A percentile compares a stretch with the other conserved stretches of the same genome.
Conservation (phyloP, 1,140 invertebrate species). For the Leguminivora glycinivorella region DNA sequence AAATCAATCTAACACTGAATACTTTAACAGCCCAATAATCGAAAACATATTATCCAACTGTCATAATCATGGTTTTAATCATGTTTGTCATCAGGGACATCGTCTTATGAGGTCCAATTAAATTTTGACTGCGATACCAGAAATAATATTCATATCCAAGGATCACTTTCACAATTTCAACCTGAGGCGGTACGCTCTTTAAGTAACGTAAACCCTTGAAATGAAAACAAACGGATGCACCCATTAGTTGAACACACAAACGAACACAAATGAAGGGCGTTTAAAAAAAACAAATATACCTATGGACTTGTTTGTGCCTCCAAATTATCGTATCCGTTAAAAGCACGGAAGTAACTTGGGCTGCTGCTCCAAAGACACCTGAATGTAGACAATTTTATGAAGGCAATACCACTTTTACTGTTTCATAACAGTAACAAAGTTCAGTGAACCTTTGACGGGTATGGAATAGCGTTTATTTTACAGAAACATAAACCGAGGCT, state of each 20-base stretch:
- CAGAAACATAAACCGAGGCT: neutral
- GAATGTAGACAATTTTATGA: constrained; percentile 8
- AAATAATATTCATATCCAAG: too few species aligned
- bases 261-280: neutral
- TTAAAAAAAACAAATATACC: constrained; percentile 22
- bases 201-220: neutral
- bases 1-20: neutral
- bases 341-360: constrained; percentile 25
- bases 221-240: constrained; percentile 18
- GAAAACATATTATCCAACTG: neutral
- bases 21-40: neutral
- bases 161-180: too few species aligned
- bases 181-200: neutral
- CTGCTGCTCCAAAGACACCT: constrained; percentile 27
- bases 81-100: neutral
- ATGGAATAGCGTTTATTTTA: neutral
- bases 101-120: neutral
- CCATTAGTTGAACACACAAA: constrained; percentile 19
- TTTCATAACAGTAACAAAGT: constrained; percentile 20
- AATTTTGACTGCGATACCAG: neutral
- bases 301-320: constrained; percentile 15
- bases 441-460: neutral
- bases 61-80: neutral
- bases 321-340: constrained; percentile 19
- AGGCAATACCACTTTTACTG: constrained; percentile 24